phyloP scores from a whole-genome alignment of 1,140 invertebrate species.

The Oryctes rhinoceros region DNA sequence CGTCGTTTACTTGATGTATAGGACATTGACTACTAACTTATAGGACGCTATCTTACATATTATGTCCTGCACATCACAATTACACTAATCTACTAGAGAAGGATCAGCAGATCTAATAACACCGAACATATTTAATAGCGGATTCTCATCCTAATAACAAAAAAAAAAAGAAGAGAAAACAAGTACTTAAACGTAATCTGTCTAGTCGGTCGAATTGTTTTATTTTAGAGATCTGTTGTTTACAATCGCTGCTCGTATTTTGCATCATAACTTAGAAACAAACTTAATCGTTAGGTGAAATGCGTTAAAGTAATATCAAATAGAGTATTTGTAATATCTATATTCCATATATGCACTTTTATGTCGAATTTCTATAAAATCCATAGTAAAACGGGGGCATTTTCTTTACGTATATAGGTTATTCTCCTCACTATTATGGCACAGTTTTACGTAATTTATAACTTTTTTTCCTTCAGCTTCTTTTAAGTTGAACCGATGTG shows the following conservation, averaged over 20 bases:
- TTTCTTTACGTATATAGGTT: conserved; percentile 56
- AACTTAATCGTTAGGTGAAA: conserved; percentile 6
- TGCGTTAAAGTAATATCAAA: conserved; percentile 20
- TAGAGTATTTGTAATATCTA: conserved; percentile 1
- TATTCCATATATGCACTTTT: conserved; percentile 17
- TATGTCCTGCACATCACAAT: conserved; percentile 12
- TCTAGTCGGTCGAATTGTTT: background rate
- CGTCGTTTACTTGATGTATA: conserved; percentile 36
- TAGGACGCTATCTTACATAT: conserved; percentile 9
- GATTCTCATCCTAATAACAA: conserved; percentile 27
- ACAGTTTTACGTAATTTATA: conserved; percentile 43
- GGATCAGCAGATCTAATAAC: conserved; percentile 29
- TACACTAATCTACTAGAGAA: conserved; percentile 14
- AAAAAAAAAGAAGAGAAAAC: background rate
- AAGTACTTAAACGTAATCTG: background rate
- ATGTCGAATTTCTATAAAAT: conserved; percentile 2
- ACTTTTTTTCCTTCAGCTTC: background rate
- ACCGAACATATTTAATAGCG: conserved; percentile 23
- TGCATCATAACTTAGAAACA: background rate
- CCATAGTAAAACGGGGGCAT: background rate
- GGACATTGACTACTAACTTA: conserved; percentile 31
- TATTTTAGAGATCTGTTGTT: conserved; percentile 13
- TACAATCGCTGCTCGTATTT: background rate
- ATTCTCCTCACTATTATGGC: conserved; percentile 50
- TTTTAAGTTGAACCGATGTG: background rate